These are phyloP conservation scores for Saguinus imperator DNA, from an alignment of 2,113 vertebrate species.

Conservation along the genomic window DNA sequence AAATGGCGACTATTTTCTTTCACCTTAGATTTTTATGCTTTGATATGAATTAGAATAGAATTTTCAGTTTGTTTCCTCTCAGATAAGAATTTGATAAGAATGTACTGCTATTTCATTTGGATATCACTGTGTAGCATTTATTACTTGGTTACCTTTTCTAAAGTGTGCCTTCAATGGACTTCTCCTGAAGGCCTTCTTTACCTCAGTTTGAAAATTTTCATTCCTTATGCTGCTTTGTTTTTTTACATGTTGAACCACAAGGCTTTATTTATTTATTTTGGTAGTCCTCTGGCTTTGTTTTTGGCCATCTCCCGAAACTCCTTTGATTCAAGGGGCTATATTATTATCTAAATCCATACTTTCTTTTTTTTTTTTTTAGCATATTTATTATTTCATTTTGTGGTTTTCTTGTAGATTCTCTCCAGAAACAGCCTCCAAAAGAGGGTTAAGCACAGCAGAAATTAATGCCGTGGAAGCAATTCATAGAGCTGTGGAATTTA, in stretches of 20 bases:
- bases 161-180: background rate
- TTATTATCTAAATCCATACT: slow-evolving; percentile 26
- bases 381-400: slow-evolving; percentile 48
- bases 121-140: slow-evolving; percentile 18
- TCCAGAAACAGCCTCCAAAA: slow-evolving; percentile 96
- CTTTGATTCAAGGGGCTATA: slow-evolving; percentile 1
- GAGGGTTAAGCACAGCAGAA: slow-evolving; percentile 98
- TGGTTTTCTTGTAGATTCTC: slow-evolving; percentile 90
- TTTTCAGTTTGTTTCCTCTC: slow-evolving; percentile 33
- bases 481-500: slow-evolving; percentile 99
- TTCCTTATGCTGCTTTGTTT: slow-evolving; percentile 2
- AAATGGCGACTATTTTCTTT: slow-evolving; percentile 31
- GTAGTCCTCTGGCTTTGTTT: slow-evolving; percentile 55
- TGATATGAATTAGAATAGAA: slow-evolving; percentile 42
- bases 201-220: slow-evolving; percentile 35
- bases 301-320: slow-evolving; percentile 37
- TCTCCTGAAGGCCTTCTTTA: background rate
- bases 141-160: background rate
- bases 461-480: slow-evolving; percentile 99
- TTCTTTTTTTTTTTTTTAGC: background rate
- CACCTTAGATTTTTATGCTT: slow-evolving; percentile 19
- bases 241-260: slow-evolving; percentile 46
- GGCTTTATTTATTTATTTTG: slow-evolving; percentile 22
- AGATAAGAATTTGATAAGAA: slow-evolving; percentile 39
- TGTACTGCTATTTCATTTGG: slow-evolving; percentile 4